Evolutionary conservation across 1,140 invertebrate species (phyloP).

Genomic region (Potamilus streckersoni): DNA sequence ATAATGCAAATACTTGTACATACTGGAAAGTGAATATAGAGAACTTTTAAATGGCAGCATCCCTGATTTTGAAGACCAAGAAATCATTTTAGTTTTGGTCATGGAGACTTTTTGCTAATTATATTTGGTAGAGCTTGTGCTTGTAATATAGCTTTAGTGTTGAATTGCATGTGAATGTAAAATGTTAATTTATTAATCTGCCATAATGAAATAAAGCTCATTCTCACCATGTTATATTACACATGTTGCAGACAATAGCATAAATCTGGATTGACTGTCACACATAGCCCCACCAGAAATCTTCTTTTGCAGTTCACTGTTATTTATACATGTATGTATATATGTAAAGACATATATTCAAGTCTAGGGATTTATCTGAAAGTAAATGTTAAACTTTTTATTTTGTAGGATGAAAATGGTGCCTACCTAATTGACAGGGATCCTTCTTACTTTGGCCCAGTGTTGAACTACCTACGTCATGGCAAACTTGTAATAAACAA

Average conservation of each 20-base stretch:
- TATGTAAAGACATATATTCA: too few species aligned
- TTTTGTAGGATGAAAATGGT: constrained; percentile 93
- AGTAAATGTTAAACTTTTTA: constrained; percentile 31
- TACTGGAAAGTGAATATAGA: too few species aligned
- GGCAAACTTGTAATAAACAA: constrained; percentile 98
- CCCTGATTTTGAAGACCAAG: too few species aligned
- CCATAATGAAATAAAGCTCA: not conserved
- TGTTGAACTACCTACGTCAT: constrained; percentile 97
- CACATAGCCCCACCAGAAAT: not conserved
- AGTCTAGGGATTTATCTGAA: not conserved
- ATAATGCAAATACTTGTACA: too few species aligned
- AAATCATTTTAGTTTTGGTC: too few species aligned
- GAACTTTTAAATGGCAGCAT: too few species aligned
- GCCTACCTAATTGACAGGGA: constrained; percentile 99
- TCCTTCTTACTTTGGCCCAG: constrained; percentile 97
- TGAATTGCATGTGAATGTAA: not conserved
- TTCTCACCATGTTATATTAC: not conserved
- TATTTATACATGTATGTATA: not conserved
- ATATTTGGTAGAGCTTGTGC: too few species aligned
- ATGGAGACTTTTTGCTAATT: too few species aligned
- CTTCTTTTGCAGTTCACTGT: not conserved
- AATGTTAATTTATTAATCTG: not conserved
- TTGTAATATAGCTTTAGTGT: too few species aligned
- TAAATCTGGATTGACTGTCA: too few species aligned
- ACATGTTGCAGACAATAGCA: too few species aligned